These are phyloP conservation scores for Cairina moschata DNA, from an alignment of 2,113 vertebrate species.

Conservation along the genomic window DNA sequence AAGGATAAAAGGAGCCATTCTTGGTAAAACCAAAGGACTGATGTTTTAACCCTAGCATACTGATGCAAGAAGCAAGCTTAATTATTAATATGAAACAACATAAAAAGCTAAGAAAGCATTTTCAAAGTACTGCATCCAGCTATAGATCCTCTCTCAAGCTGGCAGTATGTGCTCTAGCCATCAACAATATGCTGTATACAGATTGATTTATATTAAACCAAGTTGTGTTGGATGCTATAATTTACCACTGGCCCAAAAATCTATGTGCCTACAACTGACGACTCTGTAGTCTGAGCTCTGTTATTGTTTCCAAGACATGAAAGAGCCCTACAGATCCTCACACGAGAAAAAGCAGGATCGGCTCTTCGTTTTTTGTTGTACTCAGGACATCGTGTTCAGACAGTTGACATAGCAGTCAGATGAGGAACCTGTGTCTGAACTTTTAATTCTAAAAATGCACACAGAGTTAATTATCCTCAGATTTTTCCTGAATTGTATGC, in stretches of 20 bases:
- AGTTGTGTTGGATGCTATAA: background rate
- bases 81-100: background rate
- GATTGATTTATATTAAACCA: background rate
- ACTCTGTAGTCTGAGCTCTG: background rate
- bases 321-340: background rate
- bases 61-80: background rate
- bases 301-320: background rate
- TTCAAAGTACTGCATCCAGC: background rate
- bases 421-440: background rate
- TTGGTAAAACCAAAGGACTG: background rate
- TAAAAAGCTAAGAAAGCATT: background rate
- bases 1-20: background rate
- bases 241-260: background rate
- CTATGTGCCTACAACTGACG: rapidly evolving
- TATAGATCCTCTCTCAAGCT: background rate
- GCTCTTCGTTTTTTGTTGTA: background rate
- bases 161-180: background rate
- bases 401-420: background rate
- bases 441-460: background rate
- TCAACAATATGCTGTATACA: background rate
- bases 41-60: background rate
- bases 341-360: background rate
- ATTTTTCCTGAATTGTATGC: background rate
- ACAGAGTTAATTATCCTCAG: background rate
- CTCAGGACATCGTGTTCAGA: background rate